A percentile compares a stretch with the other conserved stretches of the same genome.
Conservation (phyloP, 1,140 invertebrate species). For the Pentalonia nigronervosa region DNA sequence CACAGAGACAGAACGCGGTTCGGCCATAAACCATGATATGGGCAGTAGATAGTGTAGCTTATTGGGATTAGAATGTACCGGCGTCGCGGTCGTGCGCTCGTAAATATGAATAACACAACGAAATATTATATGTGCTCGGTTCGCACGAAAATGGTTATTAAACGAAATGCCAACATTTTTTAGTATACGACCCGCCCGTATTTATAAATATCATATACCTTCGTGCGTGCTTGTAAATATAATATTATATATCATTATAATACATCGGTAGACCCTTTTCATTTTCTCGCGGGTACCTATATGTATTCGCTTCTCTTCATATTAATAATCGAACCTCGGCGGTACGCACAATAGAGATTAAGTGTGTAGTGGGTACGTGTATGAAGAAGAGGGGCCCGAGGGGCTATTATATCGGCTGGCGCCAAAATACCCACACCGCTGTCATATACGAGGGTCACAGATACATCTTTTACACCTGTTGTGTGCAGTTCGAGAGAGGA, state of each 20-base stretch:
- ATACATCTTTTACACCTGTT: conserved; percentile 58
- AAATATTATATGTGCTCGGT: background rate
- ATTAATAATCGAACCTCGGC: conserved; percentile 44
- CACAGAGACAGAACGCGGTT: background rate
- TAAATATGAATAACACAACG: background rate
- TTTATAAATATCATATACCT: background rate
- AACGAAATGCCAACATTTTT: conserved; percentile 24
- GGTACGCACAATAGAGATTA: conserved; percentile 40
- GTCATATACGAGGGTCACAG: conserved; percentile 47
- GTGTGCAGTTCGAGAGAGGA: background rate
- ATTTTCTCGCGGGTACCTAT: conserved; percentile 8
- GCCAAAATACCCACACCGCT: conserved; percentile 53
- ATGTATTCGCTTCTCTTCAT: background rate
- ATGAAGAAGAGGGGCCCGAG: conserved; percentile 30
- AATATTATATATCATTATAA: conserved; percentile 8
- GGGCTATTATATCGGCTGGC: conserved; percentile 46
- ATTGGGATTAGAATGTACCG: background rate
- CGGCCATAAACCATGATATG: conserved; percentile 45
- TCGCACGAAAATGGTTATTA: background rate
- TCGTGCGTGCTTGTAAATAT: background rate
- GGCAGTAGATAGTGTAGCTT: background rate
- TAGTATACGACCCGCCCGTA: background rate
- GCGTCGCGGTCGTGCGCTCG: background rate
- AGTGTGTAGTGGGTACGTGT: background rate
- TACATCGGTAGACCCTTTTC: conserved; percentile 9